Evolutionary conservation across 2,888 invertebrate species (phyloP), one percentile per base, ranked within the genome.

Genomic region (Agriopis marginaria): DNA sequence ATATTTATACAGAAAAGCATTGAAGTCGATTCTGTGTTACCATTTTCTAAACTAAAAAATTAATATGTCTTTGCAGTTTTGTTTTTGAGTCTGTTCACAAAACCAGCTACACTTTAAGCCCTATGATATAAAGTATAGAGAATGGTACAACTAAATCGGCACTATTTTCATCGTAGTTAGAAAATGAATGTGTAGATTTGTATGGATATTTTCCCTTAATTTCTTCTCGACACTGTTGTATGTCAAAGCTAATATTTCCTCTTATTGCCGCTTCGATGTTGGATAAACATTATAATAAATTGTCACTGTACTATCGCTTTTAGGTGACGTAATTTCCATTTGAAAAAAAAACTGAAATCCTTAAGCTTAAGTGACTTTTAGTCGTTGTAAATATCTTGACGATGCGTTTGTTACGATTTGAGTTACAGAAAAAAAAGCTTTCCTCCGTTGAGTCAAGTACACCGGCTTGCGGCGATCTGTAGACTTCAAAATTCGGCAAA

Each of bases 101-200:
- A n/a, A n/a, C n/a, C n/a, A 23, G 17, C 17, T 1, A 23, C 17
- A 23, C 17, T 23, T 23, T 23, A 23, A 23, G 17, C 17, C 17
- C 58, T 58, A 23, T 58, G 8, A 32, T 12, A 14, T 45, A 23
- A 45, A 7, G 44, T 58, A 10, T 47, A 32, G n/a, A 44, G 9
- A 56, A 56, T 47, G 45, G 14, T 58, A n/a, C 23, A 58, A n/a
- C 45, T n/a, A 5, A 55, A 40, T 42, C 55, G 58, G 23, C 32
- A 23, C 58, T n/a, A 81, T 82, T 82, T 81, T 86, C 81, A 86
- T 83, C 73, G 83, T 92, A 90, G 89, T 81, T 91, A 91, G 89
- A 79, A 87, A 86, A 88, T 90, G 89, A 90, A 89, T 88, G 85
- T 79, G 87, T 91, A 91, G 89, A 86, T 89, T 89, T 89, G 84